phyloP scores from a whole-genome alignment of 2,888 invertebrate genomes.

The Emmelina monodactyla region DNA sequence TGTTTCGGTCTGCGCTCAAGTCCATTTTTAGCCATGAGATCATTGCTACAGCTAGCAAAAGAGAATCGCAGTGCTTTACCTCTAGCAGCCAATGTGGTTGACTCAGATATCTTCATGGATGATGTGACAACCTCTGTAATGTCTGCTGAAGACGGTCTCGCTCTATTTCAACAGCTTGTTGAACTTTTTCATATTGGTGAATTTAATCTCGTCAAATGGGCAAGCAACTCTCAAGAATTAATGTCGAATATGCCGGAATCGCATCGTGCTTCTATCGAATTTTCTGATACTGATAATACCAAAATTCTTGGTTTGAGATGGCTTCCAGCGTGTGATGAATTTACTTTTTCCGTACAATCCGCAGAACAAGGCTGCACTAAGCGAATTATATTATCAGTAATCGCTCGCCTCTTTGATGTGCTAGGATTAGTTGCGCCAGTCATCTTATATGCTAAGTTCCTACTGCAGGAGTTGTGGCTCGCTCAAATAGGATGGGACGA shows the following conservation, averaged over 20 bases:
- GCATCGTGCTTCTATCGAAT: neutral
- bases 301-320: conserved; percentile 5
- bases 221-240: conserved; percentile 3
- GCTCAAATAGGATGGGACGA: too few species aligned
- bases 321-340: conserved; percentile 3
- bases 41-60: too few species aligned
- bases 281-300: neutral
- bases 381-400: conserved; percentile 5
- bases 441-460: too few species aligned
- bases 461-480: too few species aligned
- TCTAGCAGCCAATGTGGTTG: too few species aligned
- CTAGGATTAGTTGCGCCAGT: conserved; percentile 3
- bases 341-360: conserved; percentile 2
- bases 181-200: conserved; percentile 2
- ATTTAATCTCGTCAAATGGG: conserved; percentile 8
- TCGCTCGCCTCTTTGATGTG: conserved; percentile 5
- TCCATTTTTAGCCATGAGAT: conserved; percentile 5
- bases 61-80: too few species aligned
- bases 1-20: conserved; percentile 5
- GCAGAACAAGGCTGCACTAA: neutral
- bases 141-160: too few species aligned
- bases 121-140: too few species aligned
- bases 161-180: conserved; percentile 1
- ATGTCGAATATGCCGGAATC: neutral
- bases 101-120: too few species aligned